These are phyloP conservation scores for Todiramphus saurophagus DNA, from an alignment of 2,113 vertebrate genomes.

Conservation along the genomic window DNA sequence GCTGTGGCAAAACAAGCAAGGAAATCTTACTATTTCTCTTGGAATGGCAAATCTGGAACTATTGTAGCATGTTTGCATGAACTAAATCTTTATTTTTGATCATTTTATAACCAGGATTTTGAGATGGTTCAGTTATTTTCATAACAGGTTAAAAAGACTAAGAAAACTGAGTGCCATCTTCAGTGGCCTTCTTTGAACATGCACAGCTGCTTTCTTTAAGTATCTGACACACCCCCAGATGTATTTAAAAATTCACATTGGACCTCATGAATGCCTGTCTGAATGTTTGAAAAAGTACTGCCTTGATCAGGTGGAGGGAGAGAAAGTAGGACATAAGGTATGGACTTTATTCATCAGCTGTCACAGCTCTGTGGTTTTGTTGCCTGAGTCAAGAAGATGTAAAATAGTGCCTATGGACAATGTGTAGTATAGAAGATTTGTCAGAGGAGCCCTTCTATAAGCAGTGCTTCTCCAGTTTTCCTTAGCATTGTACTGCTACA, in stretches of 20 bases:
- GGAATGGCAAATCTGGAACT: slow-evolving; percentile 12
- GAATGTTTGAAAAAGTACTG: not conserved
- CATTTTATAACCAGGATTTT: not conserved
- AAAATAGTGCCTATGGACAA: not conserved
- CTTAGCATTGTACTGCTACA: not conserved
- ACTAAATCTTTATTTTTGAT: slow-evolving; percentile 7
- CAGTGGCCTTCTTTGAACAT: not conserved
- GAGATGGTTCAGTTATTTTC: not conserved
- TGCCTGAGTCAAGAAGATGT: not conserved
- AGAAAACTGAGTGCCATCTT: not conserved
- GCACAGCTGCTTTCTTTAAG: not conserved
- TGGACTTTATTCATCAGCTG: not conserved
- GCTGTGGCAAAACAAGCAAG: slow-evolving; percentile 49
- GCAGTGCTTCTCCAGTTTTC: not conserved
- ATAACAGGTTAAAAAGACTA: not conserved
- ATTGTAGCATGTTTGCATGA: not conserved
- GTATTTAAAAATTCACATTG: not conserved
- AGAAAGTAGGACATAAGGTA: not conserved
- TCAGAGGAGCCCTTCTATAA: not conserved
- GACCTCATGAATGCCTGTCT: not conserved
- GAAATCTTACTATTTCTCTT: not conserved
- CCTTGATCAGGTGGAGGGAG: not conserved
- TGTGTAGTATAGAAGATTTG: not conserved
- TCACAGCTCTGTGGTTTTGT: not conserved
- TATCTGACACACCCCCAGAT: not conserved